A percentile compares a stretch with the other conserved stretches of the same genome.
These are phyloP conservation scores for Hypotaenidia okinawae DNA, from an alignment of 2,797 vertebrate genomes.

Conservation along the genomic window DNA sequence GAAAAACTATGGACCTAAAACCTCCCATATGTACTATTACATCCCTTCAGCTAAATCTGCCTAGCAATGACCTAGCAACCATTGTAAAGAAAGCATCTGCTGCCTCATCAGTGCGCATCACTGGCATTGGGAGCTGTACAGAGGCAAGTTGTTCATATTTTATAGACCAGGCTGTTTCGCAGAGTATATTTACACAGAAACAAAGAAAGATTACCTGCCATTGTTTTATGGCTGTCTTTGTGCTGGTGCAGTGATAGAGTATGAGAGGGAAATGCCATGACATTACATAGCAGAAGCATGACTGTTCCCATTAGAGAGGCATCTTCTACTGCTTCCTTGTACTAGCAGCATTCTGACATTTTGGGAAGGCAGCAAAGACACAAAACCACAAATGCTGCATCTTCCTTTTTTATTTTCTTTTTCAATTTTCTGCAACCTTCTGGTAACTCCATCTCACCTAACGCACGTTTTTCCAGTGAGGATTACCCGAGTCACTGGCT, in stretches of 20 bases:
- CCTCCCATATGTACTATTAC: neutral
- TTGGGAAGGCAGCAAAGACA: neutral
- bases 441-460: neutral
- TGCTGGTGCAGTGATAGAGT: neutral
- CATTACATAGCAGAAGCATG: neutral
- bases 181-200: neutral
- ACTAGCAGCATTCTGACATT: neutral
- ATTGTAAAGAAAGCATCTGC: neutral
- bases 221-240: neutral
- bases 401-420: neutral
- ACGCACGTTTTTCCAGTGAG: neutral
- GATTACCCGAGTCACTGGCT: neutral
- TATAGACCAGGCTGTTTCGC: neutral
- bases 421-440: neutral
- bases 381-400: neutral
- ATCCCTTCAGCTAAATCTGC: neutral
- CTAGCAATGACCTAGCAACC: neutral
- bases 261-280: neutral
- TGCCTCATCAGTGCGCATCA: neutral
- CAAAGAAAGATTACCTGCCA: neutral
- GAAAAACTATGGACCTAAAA: neutral
- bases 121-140: accelerated
- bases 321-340: neutral
- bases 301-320: neutral
- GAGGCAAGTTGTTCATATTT: neutral